phyloP scores from a whole-genome alignment of 2,113 vertebrate species.

The Boleophthalmus pectinirostris region DNA sequence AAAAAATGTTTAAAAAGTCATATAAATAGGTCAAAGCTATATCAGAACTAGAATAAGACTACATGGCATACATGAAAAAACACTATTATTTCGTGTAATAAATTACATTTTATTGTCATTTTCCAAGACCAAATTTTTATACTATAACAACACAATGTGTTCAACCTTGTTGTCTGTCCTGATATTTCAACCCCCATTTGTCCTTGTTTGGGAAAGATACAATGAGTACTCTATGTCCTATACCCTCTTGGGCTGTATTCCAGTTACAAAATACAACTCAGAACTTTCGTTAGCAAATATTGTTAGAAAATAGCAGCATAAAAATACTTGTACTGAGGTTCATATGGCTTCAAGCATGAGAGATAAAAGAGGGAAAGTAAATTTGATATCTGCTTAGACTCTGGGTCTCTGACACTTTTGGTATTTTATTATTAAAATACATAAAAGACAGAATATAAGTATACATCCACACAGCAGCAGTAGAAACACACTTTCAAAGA shows the following conservation, averaged over 20 bases:
- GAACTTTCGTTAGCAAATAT: neutral
- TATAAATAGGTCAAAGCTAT: too few relatives aligned
- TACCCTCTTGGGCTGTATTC: neutral
- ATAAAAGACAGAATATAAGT: conserved; percentile 5
- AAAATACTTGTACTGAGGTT: conserved; percentile 2
- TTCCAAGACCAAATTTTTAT: neutral
- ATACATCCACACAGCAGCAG: conserved; percentile 4
- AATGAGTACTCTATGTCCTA: neutral
- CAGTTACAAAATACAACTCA: neutral
- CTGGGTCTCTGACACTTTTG: neutral
- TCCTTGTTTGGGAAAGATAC: neutral
- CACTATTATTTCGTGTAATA: too few relatives aligned
- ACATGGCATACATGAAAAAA: too few relatives aligned
- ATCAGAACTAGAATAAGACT: too few relatives aligned
- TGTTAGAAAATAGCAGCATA: neutral
- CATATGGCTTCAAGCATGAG: neutral
- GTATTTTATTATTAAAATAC: conserved; percentile 10
- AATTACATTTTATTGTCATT: too few relatives aligned
- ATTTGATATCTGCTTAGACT: conserved; percentile 1
- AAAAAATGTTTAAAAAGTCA: too few relatives aligned
- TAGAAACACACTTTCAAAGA: conserved; percentile 4
- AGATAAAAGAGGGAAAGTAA: conserved; percentile 6
- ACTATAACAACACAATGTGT: too few relatives aligned
- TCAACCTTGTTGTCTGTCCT: neutral
- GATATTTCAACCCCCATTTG: neutral